Evolutionary conservation across 2,888 invertebrate species (phyloP), one percentile per base, ranked within the genome.

Genomic region (Lasioglossum vierecki): DNA sequence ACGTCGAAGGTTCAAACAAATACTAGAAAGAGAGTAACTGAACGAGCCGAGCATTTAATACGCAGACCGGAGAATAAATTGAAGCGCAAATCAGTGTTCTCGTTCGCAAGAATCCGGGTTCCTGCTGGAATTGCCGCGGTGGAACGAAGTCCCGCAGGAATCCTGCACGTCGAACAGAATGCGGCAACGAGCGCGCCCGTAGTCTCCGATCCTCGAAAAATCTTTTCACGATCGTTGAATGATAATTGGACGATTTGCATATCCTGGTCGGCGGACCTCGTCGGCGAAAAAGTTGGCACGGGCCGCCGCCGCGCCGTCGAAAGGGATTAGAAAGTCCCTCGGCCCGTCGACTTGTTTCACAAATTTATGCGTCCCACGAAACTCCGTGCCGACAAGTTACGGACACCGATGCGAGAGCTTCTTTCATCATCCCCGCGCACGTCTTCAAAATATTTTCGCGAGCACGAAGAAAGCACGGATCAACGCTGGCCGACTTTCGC

Each of bases 351-450:
- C 80, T 81, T 84, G 80, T 81, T 86, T 84, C 73, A 68, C 5
- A 83, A 89, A 86, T 90, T 89, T 81, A 88, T 89, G 86, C 86
- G 79, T 70, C 74, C 74, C 86, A 79, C 86, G 88, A 88, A 82
- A 70, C 70, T 30, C 53, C 15, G 30, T 11, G 76, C 15, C 35
- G 79, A 15, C 63, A 63, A 63, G 30, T 63, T 76, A 57, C 49
- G 18, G 8, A 53, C 30, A 9, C 46, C 30, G 18, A 18, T 3
- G 26, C 41, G 68, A 41, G 49, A 57, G 53, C 22, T n/a, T 11
- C 71, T 30, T 71, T 44, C 77, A 46, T 72, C 71, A 70, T 81
- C 57, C 71, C 41, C 8, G 44, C 68, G 44, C 71, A 86, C 83
- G 85, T 88, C 57, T 66, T 81, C 76, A 74, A 81, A 76, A 80